Evolutionary conservation across 1,140 invertebrate species (phyloP), one percentile per base, ranked within the genome.

Genomic region (Epicauta chinensis): DNA sequence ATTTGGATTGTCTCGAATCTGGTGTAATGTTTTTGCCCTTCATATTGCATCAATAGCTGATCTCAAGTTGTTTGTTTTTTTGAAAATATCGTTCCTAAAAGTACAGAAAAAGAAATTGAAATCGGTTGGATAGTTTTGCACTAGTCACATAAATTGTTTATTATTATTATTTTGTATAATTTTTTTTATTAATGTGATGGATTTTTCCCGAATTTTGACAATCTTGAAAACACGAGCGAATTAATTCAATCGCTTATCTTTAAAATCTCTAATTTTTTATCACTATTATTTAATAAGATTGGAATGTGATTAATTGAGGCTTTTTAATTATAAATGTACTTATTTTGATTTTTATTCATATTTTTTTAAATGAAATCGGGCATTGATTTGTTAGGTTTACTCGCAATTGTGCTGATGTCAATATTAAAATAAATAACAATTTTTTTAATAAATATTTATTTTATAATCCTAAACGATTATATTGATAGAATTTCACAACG

Each of bases 221-320:
- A 45, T 23, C 38, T 47, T 47, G 3, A 7, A 23, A 5, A 23
- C 7, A 23, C 4, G 23, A 23, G 23, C 23, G 23, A 23, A 23
- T n/a, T n/a, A n/a, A 23, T 7, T 23, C 7, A 7, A 23, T 23
- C 23, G 23, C 23, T 23, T 23, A 23, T 5, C 7, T 7, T 23
- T 5, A 23, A 23, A 23, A 23, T 23, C 23, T 23, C 23, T 23
- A 23, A 23, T 23, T 7, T 5, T 23, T 23, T 23, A 23, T 23
- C 23, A 5, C 7, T 23, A 23, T 23, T 23, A 2, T 23, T 23
- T 23, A 23, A 23, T 23, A 37, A 14, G 35, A 17, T 47, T 37
- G 17, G 36, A 37, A 47, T 47, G 45, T 47, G 45, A 47, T 47
- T 47, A 47, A 47, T 47, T 37, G 45, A 47, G 45, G 45, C 45